Percentiles rank a stretch among this genome's conserved stretches.
Conservation (phyloP, 2,888 invertebrate species). For the Eupithecia tripunctaria region DNA sequence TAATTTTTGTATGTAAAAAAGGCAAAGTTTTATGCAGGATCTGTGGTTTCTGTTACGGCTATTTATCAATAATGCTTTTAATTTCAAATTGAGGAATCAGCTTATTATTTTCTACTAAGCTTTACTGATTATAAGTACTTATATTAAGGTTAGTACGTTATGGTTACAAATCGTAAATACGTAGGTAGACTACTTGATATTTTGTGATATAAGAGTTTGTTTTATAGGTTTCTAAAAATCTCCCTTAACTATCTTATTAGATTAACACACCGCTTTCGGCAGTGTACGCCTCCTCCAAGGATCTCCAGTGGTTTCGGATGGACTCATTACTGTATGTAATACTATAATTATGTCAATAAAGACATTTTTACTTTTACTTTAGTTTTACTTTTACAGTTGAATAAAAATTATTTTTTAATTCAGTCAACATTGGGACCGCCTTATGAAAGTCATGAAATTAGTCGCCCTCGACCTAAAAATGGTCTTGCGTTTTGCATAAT, state of each 20-base stretch:
- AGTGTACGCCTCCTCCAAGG: no score
- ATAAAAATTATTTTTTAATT: not conserved
- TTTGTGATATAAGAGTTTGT: not conserved
- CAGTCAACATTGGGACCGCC: not conserved
- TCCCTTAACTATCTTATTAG: no score
- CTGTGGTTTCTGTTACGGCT: not conserved
- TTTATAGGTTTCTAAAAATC: not conserved
- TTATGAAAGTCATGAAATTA: not conserved
- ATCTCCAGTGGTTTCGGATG: no score
- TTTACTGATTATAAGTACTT: no score
- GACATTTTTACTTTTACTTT: no score
- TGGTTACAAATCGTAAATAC: no score
- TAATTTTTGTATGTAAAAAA: not conserved
- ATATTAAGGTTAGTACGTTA: no score
- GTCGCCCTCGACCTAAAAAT: not conserved
- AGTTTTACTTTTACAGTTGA: not conserved
- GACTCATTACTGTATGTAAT: no score
- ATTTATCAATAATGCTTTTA: no score
- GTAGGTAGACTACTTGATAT: not conserved
- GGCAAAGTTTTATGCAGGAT: not conserved
- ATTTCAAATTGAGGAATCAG: not conserved
- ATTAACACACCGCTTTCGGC: no score
- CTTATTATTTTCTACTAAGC: no score
- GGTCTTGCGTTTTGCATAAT: not conserved
- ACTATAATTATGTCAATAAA: no score